Conservation (phyloP, 1,140 invertebrate genomes). For the Aphelenchoides besseyi region DNA sequence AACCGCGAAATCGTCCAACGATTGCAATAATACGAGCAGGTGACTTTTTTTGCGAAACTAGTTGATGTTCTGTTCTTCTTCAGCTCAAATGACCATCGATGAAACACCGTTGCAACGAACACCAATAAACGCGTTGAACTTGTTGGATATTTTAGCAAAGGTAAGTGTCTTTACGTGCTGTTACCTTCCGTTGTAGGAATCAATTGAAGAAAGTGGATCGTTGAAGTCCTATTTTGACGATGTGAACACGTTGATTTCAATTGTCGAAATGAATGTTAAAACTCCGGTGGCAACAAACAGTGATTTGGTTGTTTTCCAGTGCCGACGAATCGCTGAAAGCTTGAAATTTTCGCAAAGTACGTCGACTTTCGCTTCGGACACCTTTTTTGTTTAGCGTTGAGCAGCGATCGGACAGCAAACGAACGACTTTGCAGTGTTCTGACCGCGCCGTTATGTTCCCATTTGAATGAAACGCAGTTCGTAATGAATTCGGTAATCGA, state of each 20-base stretch:
- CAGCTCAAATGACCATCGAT: constrained; percentile 10
- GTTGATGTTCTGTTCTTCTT: too few relatives aligned
- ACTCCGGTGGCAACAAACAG: constrained; percentile 35
- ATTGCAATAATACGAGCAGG: constrained; percentile 6
- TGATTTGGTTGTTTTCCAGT: constrained; percentile 34
- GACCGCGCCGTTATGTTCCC: constrained; percentile 32
- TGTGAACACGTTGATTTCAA: neutral
- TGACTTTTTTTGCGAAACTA: too few relatives aligned
- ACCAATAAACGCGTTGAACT: constrained; percentile 10
- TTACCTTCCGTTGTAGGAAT: neutral
- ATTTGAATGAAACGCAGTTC: constrained; percentile 38
- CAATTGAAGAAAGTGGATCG: neutral
- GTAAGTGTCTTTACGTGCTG: neutral
- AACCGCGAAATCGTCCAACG: constrained; percentile 4
- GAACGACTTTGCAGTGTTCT: constrained; percentile 5
- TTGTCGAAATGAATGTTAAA: constrained; percentile 35
- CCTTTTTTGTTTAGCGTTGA: neutral
- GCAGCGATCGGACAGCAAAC: neutral
- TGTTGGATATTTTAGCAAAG: constrained; percentile 20
- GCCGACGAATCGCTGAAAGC: constrained; percentile 37
- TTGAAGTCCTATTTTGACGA: constrained; percentile 1
- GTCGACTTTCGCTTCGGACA: constrained; percentile 14
- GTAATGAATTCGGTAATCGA: constrained; percentile 28
- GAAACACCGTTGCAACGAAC: constrained; percentile 9
- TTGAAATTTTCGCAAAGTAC: constrained; percentile 41